Percentiles rank a stretch among this genome's conserved stretches.
phyloP scores from a whole-genome alignment of 2,888 invertebrate species.

The Pilophorus perplexus region DNA sequence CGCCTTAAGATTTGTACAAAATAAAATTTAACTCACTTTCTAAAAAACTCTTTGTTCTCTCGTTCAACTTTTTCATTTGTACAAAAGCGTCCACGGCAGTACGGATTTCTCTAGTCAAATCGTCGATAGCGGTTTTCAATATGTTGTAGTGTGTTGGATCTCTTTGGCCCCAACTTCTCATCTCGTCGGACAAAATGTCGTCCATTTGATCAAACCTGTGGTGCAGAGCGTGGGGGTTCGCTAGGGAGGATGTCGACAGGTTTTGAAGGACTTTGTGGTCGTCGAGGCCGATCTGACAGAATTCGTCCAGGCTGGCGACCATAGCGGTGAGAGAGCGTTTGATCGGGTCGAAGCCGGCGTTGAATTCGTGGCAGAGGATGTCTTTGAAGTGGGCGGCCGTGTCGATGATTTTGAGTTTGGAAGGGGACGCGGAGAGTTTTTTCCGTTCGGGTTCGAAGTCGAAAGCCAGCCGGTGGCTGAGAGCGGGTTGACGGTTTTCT shows the following conservation, averaged over 20 bases:
- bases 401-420: constrained; percentile 21
- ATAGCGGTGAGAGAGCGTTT: constrained; percentile 23
- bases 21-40: constrained; percentile 13
- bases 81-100: constrained; percentile 3
- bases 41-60: constrained; percentile 19
- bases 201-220: constrained; percentile 22
- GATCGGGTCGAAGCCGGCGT: constrained; percentile 11
- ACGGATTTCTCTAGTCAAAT: constrained; percentile 22
- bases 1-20: no score
- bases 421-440: neutral
- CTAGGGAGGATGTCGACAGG: constrained; percentile 13
- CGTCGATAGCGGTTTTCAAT: constrained; percentile 19
- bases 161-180: constrained; percentile 12
- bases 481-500: neutral
- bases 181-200: constrained; percentile 8
- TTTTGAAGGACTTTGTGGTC: neutral
- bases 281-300: constrained; percentile 20
- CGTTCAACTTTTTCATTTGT: neutral
- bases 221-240: neutral
- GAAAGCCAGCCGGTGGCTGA: constrained; percentile 14
- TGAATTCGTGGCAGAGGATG: constrained; percentile 16
- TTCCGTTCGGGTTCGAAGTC: neutral
- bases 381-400: constrained; percentile 27
- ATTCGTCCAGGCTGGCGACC: constrained; percentile 22
- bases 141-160: constrained; percentile 17